These are phyloP conservation scores for Diarsia brunnea DNA, from an alignment of 2,888 invertebrate genomes.

Conservation along the genomic window DNA sequence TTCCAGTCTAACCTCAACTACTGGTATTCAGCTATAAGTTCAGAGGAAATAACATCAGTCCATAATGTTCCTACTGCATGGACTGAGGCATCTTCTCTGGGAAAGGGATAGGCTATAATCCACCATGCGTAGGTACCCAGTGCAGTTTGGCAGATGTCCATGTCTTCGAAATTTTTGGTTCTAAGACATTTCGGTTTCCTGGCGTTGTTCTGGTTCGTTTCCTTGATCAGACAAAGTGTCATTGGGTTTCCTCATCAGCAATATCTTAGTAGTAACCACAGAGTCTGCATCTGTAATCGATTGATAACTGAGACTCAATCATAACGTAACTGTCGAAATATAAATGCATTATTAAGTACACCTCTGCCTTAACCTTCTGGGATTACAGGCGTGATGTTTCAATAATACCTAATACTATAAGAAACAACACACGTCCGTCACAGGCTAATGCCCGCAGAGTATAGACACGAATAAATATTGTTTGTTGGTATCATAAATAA, in stretches of 20 bases:
- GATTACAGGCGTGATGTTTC: not conserved
- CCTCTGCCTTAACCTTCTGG: not conserved
- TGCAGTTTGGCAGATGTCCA: no score
- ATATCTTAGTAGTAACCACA: not conserved
- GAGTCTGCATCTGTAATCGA: not conserved
- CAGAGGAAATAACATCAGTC: no score
- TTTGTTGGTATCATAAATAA: constrained; percentile 89
- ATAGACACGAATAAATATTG: constrained; percentile 83
- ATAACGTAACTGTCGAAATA: not conserved
- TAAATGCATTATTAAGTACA: not conserved
- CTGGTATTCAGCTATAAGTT: no score
- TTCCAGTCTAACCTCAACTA: no score
- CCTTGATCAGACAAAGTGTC: fast-evolving
- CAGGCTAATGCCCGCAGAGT: constrained; percentile 61
- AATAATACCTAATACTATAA: constrained; percentile 19
- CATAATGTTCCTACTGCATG: no score
- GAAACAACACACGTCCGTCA: constrained; percentile 65
- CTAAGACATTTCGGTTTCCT: no score
- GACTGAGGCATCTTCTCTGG: no score
- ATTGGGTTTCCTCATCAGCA: not conserved
- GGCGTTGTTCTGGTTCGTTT: not conserved
- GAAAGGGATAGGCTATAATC: no score
- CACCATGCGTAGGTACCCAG: no score
- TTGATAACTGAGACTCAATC: not conserved
- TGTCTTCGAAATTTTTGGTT: no score